Percentiles rank a stretch among this genome's conserved stretches.
These are phyloP conservation scores for Salticus scenicus DNA, from an alignment of 2,888 invertebrate species.

Conservation along the genomic window DNA sequence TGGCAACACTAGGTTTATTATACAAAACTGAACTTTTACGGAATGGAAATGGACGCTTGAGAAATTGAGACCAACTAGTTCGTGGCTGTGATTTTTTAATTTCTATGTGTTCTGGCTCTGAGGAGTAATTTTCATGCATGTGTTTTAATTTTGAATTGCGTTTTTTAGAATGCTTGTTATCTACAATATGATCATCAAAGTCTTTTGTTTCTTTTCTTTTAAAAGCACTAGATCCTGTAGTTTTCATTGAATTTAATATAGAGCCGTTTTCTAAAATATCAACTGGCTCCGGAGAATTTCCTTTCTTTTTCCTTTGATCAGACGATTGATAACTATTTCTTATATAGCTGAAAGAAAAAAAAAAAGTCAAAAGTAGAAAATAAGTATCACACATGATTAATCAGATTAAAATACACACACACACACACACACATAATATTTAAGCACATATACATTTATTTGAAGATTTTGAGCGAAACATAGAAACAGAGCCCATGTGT, in stretches of 20 bases:
- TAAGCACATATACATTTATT: no score
- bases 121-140: conserved; percentile 42
- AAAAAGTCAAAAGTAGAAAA: neutral
- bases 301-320: conserved; percentile 50
- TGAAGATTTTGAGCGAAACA: no score
- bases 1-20: conserved; percentile 67
- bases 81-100: conserved; percentile 63
- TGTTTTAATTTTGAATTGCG: conserved; percentile 24
- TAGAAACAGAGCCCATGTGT: no score
- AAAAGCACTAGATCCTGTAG: neutral
- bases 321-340: conserved; percentile 20
- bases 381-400: no score
- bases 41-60: conserved; percentile 65
- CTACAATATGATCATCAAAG: conserved; percentile 40
- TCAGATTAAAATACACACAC: no score
- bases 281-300: conserved; percentile 15
- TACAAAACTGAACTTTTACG: conserved; percentile 49
- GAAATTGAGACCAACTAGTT: conserved; percentile 66
- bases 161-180: conserved; percentile 40
- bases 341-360: conserved; percentile 27
- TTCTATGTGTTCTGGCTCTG: conserved; percentile 49
- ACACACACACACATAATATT: no score
- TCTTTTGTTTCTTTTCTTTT: conserved; percentile 64
- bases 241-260: conserved; percentile 31
- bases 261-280: conserved; percentile 25